These are phyloP conservation scores for Cephonodes hylas DNA, from an alignment of 2,888 invertebrate species.

Conservation along the genomic window DNA sequence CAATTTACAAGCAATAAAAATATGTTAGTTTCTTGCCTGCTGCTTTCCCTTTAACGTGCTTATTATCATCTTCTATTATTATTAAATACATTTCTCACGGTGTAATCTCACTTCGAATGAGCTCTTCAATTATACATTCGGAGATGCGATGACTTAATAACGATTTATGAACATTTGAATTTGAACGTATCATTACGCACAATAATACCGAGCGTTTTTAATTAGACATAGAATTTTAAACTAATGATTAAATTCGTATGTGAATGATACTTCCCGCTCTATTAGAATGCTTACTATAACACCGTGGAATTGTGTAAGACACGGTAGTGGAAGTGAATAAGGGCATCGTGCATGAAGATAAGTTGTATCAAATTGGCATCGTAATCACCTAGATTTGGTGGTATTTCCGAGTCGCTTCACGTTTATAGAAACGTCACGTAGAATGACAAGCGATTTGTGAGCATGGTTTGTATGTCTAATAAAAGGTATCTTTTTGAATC, in stretches of 20 bases:
- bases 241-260: conserved; percentile 29
- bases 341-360: conserved; percentile 26
- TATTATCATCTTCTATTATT: not conserved
- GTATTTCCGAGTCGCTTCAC: not conserved
- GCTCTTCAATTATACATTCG: not conserved
- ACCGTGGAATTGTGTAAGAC: conserved; percentile 37
- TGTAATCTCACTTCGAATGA: not conserved
- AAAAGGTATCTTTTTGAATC: not conserved
- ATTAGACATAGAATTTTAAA: conserved; percentile 39
- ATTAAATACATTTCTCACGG: conserved; percentile 4
- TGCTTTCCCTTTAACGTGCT: not conserved
- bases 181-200: not conserved
- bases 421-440: not conserved
- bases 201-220: not conserved
- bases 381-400: not conserved
- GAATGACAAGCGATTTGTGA: conserved; percentile 26
- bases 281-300: conserved; percentile 30
- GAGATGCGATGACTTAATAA: not conserved
- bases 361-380: not conserved
- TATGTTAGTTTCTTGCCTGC: not conserved
- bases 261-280: conserved; percentile 29
- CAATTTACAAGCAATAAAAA: not conserved
- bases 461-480: not conserved
- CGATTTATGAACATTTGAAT: not conserved
- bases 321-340: conserved; percentile 34